Conservation (phyloP, 2,113 vertebrate genomes). For the Rhagologus leucostigma region DNA sequence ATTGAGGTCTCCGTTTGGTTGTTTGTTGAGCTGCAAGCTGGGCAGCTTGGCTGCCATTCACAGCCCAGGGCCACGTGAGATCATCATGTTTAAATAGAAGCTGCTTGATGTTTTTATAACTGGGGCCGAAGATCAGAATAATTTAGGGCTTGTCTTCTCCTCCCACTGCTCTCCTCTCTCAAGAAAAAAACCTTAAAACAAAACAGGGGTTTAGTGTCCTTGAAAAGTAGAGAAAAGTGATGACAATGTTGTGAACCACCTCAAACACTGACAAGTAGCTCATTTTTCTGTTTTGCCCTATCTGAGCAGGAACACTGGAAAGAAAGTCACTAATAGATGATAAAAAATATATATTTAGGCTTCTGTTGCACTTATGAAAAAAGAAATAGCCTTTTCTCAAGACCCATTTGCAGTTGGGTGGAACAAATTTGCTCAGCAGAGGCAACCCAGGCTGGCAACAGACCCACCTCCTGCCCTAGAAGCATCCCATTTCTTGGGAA, state of each 20-base stretch:
- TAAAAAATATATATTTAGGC: neutral
- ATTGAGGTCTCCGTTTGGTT: neutral
- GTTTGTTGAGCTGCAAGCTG: neutral
- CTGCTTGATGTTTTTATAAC: neutral
- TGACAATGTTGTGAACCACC: neutral
- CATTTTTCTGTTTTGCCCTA: neutral
- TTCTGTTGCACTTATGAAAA: neutral
- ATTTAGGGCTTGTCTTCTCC: neutral
- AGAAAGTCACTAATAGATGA: neutral
- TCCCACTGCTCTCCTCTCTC: rapidly evolving
- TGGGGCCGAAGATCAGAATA: neutral
- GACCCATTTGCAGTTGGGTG: neutral
- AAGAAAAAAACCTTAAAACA: neutral
- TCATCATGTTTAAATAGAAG: neutral
- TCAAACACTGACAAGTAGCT: neutral
- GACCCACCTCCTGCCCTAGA: neutral
- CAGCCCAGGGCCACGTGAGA: neutral
- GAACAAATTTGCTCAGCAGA: neutral
- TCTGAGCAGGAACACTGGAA: neutral
- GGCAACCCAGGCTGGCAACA: neutral
- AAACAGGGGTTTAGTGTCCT: neutral
- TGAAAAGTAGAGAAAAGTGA: neutral
- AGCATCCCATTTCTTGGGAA: neutral
- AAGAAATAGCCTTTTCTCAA: neutral
- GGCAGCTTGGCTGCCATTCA: neutral